phyloP scores from a whole-genome alignment of 2,113 vertebrate species.

The Mirza zaza region DNA sequence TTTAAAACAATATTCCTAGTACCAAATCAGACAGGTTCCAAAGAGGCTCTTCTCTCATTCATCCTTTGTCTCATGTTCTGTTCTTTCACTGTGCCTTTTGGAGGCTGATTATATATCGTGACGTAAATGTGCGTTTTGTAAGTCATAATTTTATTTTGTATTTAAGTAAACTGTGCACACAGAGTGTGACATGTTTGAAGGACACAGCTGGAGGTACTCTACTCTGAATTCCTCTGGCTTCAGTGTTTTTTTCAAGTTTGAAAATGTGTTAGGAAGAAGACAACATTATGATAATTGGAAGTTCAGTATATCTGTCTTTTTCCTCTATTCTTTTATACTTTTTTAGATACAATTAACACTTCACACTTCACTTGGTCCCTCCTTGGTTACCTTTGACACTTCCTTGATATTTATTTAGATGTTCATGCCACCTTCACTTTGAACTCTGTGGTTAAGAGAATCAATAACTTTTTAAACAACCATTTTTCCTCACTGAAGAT shows the following conservation, averaged over 20 bases:
- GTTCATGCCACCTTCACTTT: slow-evolving; percentile 81
- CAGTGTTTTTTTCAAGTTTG: slow-evolving; percentile 79
- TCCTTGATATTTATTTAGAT: slow-evolving; percentile 84
- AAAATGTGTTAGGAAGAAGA: slow-evolving; percentile 82
- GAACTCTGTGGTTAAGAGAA: slow-evolving; percentile 81
- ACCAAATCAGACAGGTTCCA: neutral
- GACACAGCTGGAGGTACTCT: slow-evolving; percentile 75
- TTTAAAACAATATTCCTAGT: neutral
- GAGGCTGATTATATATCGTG: slow-evolving; percentile 68
- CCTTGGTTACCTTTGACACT: slow-evolving; percentile 82
- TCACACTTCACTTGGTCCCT: slow-evolving; percentile 81
- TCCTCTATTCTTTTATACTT: slow-evolving; percentile 52
- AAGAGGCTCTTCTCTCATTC: slow-evolving; percentile 49
- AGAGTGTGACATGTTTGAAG: slow-evolving; percentile 72
- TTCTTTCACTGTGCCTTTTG: slow-evolving; percentile 65
- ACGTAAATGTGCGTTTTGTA: slow-evolving; percentile 81
- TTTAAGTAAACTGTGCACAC: slow-evolving; percentile 80
- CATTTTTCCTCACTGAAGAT: slow-evolving; percentile 74
- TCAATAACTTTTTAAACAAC: slow-evolving; percentile 75
- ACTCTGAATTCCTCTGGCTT: slow-evolving; percentile 78
- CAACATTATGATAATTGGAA: slow-evolving; percentile 85
- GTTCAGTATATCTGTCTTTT: slow-evolving; percentile 80
- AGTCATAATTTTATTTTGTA: slow-evolving; percentile 79
- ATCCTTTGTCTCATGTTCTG: slow-evolving; percentile 54
- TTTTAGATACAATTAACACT: slow-evolving; percentile 83